phyloP scores from a whole-genome alignment of 2,888 invertebrate species.

The Macaria notata region DNA sequence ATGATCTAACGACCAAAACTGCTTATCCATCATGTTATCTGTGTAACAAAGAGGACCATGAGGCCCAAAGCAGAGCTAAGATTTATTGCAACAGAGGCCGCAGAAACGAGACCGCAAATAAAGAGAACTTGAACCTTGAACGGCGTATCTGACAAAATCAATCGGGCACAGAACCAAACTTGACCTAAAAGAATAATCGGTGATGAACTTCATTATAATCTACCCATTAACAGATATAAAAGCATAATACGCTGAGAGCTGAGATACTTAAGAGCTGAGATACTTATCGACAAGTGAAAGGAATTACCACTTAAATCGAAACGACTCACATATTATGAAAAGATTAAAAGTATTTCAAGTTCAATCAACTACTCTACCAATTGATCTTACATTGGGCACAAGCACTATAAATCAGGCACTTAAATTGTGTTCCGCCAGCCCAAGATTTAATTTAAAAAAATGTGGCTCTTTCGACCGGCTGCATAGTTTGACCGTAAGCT shows the following conservation, averaged over 20 bases:
- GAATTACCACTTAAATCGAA: conserved; percentile 19
- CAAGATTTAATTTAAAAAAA: conserved; percentile 14
- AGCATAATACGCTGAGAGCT: background rate
- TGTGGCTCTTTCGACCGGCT: conserved; percentile 13
- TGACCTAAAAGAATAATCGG: conserved; percentile 74
- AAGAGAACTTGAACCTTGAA: conserved; percentile 81
- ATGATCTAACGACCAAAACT: conserved; percentile 60
- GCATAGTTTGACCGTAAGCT: conserved; percentile 6
- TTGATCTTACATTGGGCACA: conserved; percentile 9
- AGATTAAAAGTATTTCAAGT: conserved; percentile 26
- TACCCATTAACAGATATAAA: conserved; percentile 5
- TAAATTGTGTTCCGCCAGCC: conserved; percentile 12
- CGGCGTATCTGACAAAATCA: conserved; percentile 80
- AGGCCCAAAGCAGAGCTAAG: conserved; percentile 70
- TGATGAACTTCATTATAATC: conserved; percentile 48
- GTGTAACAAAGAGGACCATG: conserved; percentile 74
- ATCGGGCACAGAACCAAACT: conserved; percentile 77
- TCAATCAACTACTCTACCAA: conserved; percentile 18
- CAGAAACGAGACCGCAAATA: conserved; percentile 80
- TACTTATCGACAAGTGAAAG: conserved; percentile 28
- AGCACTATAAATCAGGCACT: conserved; percentile 14
- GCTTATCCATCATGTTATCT: conserved; percentile 74
- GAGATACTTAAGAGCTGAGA: conserved; percentile 16
- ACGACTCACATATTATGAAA: conserved; percentile 24
- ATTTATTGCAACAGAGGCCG: conserved; percentile 79